Evolutionary conservation across 2,113 vertebrate species (phyloP).

Genomic region (Dicerorhinus sumatrensis): DNA sequence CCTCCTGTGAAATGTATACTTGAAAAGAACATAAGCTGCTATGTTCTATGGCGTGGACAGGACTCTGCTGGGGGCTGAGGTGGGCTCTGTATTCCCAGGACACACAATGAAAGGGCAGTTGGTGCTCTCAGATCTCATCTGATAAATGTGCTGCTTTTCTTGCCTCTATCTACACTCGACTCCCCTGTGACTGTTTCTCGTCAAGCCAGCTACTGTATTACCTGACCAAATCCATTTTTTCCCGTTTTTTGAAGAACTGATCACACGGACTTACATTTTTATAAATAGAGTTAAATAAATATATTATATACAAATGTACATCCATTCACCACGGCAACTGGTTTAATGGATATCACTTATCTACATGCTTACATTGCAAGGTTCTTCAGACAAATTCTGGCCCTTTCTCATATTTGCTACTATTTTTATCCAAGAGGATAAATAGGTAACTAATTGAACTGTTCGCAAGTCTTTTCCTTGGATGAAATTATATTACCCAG

Average conservation of each 20-base stretch:
- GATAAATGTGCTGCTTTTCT: accelerated
- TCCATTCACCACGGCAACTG: background rate
- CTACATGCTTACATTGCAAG: background rate
- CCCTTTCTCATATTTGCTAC: background rate
- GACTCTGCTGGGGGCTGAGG: background rate
- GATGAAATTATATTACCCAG: background rate
- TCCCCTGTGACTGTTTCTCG: background rate
- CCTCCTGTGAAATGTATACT: background rate
- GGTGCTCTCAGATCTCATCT: accelerated
- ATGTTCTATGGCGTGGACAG: background rate
- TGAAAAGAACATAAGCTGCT: background rate
- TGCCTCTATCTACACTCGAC: background rate
- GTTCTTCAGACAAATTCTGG: background rate
- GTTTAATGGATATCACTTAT: background rate
- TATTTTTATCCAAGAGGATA: background rate
- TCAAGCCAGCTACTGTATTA: background rate
- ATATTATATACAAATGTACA: no score
- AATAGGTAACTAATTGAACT: background rate
- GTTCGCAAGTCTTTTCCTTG: background rate
- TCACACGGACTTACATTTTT: background rate
- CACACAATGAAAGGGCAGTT: accelerated
- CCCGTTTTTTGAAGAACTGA: background rate
- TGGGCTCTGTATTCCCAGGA: background rate
- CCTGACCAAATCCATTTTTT: background rate
- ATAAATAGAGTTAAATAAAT: background rate